These are phyloP conservation scores for Barnardius zonarius DNA, from an alignment of 2,113 vertebrate genomes.

Conservation along the genomic window DNA sequence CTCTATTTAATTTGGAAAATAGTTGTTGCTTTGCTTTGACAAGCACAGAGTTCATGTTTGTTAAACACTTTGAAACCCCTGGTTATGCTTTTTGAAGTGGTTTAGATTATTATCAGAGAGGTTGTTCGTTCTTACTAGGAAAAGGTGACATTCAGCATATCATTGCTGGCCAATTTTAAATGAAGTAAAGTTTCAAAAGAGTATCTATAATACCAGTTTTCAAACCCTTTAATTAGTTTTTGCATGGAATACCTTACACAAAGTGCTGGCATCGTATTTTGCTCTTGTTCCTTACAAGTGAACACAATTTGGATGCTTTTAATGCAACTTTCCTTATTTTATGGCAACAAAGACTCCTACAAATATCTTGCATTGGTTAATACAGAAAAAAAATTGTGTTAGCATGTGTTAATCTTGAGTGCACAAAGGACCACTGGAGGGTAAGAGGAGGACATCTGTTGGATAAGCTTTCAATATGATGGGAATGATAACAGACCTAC, in stretches of 20 bases:
- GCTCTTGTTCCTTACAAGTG: constrained; percentile 62
- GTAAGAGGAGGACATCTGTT: constrained; percentile 78
- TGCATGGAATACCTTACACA: constrained; percentile 54
- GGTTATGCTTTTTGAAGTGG: constrained; percentile 28
- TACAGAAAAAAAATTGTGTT: constrained; percentile 61
- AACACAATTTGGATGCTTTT: constrained; percentile 74
- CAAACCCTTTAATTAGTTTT: constrained; percentile 68
- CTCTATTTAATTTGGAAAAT: constrained; percentile 66
- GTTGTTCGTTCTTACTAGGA: constrained; percentile 83
- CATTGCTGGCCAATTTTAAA: constrained; percentile 69
- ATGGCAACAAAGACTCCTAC: constrained; percentile 73
- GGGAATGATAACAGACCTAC: constrained; percentile 68
- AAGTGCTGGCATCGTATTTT: constrained; percentile 70
- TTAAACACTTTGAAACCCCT: constrained; percentile 76
- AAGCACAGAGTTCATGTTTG: constrained; percentile 70
- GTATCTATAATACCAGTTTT: constrained; percentile 53
- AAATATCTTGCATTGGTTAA: constrained; percentile 50
- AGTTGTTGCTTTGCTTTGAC: constrained; percentile 57
- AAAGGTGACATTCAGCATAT: constrained; percentile 86
- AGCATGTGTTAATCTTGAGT: constrained; percentile 69
- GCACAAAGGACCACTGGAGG: constrained; percentile 75
- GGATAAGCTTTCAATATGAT: constrained; percentile 81
- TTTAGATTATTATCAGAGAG: constrained; percentile 90
- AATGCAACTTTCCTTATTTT: constrained; percentile 75
- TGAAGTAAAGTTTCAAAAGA: constrained; percentile 58